Evolutionary conservation across 1,140 invertebrate genomes (phyloP).

Genomic region (Drosophila ohnishii): DNA sequence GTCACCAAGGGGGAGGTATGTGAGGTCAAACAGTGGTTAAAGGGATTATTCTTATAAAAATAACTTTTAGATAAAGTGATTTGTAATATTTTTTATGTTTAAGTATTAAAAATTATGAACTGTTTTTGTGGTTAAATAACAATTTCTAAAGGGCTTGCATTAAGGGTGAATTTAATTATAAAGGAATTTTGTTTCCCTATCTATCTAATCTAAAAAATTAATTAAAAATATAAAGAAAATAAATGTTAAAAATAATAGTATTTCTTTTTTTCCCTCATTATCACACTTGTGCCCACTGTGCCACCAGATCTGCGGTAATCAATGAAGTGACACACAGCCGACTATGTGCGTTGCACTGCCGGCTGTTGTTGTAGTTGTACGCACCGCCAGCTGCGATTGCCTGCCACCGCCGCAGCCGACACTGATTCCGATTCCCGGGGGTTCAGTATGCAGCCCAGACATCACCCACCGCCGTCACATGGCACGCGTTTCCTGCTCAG

Average conservation of each 20-base stretch:
- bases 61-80: too few relatives aligned
- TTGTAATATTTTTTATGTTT: background rate
- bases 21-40: slow-evolving; percentile 16
- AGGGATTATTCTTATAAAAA: background rate
- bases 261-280: background rate
- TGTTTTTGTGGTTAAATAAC: too few relatives aligned
- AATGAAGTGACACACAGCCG: slow-evolving; percentile 24
- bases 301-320: slow-evolving; percentile 25
- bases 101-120: too few relatives aligned
- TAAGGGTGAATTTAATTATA: too few relatives aligned
- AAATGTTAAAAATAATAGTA: too few relatives aligned
- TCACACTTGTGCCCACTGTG: slow-evolving; percentile 27
- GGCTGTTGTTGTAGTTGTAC: slow-evolving; percentile 8
- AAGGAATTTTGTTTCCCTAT: too few relatives aligned
- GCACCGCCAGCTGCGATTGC: slow-evolving; percentile 45
- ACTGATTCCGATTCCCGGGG: slow-evolving; percentile 40
- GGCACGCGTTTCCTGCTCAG: slow-evolving; percentile 56
- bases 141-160: too few relatives aligned
- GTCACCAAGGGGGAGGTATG: slow-evolving; percentile 8
- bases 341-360: slow-evolving; percentile 9
- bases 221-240: too few relatives aligned
- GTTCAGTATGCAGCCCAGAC: slow-evolving; percentile 36
- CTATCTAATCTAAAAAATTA: too few relatives aligned
- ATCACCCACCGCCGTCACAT: slow-evolving; percentile 23
- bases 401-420: slow-evolving; percentile 29